Evolutionary conservation across 2,113 vertebrate genomes (phyloP), one percentile per base, ranked within the genome.

Genomic region (Lates calcarifer): DNA sequence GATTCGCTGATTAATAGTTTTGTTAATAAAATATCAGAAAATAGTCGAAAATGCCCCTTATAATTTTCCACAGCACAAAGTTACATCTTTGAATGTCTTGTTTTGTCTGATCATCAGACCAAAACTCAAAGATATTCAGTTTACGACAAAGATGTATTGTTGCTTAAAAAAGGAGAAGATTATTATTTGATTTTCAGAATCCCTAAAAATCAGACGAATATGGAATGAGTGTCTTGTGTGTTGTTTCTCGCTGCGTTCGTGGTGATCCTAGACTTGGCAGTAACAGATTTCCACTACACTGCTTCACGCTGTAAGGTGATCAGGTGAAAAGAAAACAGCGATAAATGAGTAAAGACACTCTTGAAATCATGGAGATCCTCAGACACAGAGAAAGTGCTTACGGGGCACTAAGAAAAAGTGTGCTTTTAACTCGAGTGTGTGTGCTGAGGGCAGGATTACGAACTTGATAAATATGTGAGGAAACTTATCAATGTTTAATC

Each of bases 401-500:
- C 33, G 47, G 61, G 58, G 74, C 70, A 69, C 39, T 74, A 53
- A 70, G 47, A 55, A 74, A 43, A 0, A 20, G 6, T 49, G 47
- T 47, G 80, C 66, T 70, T 78, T 85, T 73, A 81, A 68, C 56
- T 53, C 79, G 57, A 39, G 51, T 60, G 58, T 0, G 24, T 51
- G 69, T 12, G 68, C 71, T 64, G 45, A 77, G 72, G 74, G 83
- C 70, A 83, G 68, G 69, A 76, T 83, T 81, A 79, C 33, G 35
- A 75, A 77, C 56, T 43, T 87, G 69, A 92, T 87, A 74, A 82
- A 88, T 85, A 80, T 64, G 74, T 69, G 68, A 86, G 79, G 56
- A 73, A 87, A 76, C 67, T 18, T 84, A 85, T 91, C 57, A 87
- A 89, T 90, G 72, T 81, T 91, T 91, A 81, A 90, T 88, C 81